Evolutionary conservation across 2,113 vertebrate species (phyloP).

Genomic region (Cheirogaleus medius): DNA sequence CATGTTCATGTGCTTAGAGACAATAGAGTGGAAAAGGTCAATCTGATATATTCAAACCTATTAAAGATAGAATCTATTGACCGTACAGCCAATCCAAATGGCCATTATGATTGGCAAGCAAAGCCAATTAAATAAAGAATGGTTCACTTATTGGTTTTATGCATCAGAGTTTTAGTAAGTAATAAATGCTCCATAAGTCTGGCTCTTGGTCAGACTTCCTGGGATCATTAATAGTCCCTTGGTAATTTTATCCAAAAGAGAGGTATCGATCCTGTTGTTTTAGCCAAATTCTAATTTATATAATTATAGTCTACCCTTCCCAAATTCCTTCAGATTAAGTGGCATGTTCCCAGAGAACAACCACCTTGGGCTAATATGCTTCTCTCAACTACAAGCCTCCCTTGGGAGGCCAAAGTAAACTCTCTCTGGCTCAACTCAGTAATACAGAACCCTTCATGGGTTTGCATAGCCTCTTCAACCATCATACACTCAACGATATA

Average conservation of each 20-base stretch:
- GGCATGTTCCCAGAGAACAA: background rate
- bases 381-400: background rate
- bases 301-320: background rate
- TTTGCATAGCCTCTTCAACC: background rate
- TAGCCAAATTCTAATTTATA: slow-evolving; percentile 51
- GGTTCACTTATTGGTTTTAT: slow-evolving; percentile 32
- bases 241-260: slow-evolving; percentile 55
- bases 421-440: background rate
- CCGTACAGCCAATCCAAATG: background rate
- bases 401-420: background rate
- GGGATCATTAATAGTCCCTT: slow-evolving; percentile 51
- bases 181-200: slow-evolving; percentile 20
- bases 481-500: background rate
- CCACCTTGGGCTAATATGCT: background rate
- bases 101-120: slow-evolving; percentile 52
- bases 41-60: slow-evolving; percentile 26
- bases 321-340: slow-evolving; percentile 25
- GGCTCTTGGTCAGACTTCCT: slow-evolving; percentile 24
- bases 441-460: background rate
- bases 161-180: slow-evolving; percentile 37
- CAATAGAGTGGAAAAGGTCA: slow-evolving; percentile 26
- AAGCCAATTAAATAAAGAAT: slow-evolving; percentile 55
- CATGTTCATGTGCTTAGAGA: background rate
- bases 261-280: background rate
- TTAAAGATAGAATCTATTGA: background rate